Evolutionary conservation across 1,140 invertebrate genomes (phyloP), one percentile per base, ranked within the genome.

Genomic region (Augochlora pura): DNA sequence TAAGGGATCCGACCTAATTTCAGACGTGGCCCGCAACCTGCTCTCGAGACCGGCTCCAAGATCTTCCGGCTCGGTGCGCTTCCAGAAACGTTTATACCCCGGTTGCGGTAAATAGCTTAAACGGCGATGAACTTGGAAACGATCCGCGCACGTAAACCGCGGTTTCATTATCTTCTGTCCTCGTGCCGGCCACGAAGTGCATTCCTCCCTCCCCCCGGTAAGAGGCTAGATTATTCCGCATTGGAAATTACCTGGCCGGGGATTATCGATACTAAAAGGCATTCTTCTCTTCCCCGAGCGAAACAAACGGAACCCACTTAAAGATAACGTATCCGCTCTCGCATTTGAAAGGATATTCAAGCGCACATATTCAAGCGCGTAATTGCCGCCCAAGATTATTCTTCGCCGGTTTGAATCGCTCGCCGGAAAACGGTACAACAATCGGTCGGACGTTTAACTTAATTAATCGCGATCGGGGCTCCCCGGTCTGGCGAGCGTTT

Each of bases 1-100:
- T 90, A 91, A 89, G 83, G 65, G 71, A 81, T 85, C 88, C 86
- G 88, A 91, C 86, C 88, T 81, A 86, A 74, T 90, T 89, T 69
- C 73, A 75, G 68, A 49, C 66, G 63, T 25, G 49, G 66, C 57
- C 84, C 66, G 75, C 63, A 78, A 74, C 78, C 71, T 77, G 60
- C 32, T 4, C 73, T 71, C 76, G 64, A 65, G 74, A 80, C 84
- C 42, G 38, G 67, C 82, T 85, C 72, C 75, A 81, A 76, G 84
- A 81, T 78, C 83, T 85, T 85, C 79, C 83, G 66, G 72, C 42
- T 68, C 39, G 78, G 52, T 77, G 82, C 82, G 82, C 78, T 70
- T 64, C 78, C 27, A 84, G 83, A 84, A 81, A 85, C 78, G 82
- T 84, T 85, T 81, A 84, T 84, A 85, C 42, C 68, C 46, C 46